Evolutionary conservation across 2,113 vertebrate species (phyloP).

Genomic region (Tiliqua scincoides): DNA sequence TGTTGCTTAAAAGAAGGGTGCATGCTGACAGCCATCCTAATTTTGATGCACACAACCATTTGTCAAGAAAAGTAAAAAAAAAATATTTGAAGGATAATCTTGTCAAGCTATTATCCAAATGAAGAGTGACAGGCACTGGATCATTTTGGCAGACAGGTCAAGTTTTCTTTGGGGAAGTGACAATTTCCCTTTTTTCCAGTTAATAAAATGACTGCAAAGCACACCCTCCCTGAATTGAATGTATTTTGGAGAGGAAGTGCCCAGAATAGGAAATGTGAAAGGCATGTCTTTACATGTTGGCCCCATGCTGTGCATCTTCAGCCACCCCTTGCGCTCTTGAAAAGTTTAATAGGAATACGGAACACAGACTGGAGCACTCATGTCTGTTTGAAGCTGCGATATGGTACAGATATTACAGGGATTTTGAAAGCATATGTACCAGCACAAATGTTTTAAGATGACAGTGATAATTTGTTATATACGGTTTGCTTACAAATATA

Average conservation of each 20-base stretch:
- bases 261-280: neutral
- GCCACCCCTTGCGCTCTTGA: rapidly evolving
- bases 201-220: neutral
- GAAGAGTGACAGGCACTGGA: neutral
- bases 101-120: neutral
- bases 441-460: neutral
- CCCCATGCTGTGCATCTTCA: rapidly evolving
- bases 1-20: neutral
- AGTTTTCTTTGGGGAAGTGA: conserved; percentile 23
- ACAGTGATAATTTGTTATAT: neutral
- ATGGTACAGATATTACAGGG: neutral
- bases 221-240: neutral
- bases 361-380: neutral
- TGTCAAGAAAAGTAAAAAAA: conserved; percentile 3
- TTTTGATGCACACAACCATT: neutral
- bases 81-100: conserved; percentile 4
- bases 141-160: conserved; percentile 30
- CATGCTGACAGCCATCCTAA: neutral
- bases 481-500: neutral
- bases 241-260: neutral
- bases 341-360: neutral
- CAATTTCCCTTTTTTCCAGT: conserved; percentile 9
- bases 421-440: neutral
- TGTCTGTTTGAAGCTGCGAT: neutral
- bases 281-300: neutral